These are phyloP conservation scores for Triplophysa tibetana DNA, from an alignment of 2,113 vertebrate species.

Conservation along the genomic window DNA sequence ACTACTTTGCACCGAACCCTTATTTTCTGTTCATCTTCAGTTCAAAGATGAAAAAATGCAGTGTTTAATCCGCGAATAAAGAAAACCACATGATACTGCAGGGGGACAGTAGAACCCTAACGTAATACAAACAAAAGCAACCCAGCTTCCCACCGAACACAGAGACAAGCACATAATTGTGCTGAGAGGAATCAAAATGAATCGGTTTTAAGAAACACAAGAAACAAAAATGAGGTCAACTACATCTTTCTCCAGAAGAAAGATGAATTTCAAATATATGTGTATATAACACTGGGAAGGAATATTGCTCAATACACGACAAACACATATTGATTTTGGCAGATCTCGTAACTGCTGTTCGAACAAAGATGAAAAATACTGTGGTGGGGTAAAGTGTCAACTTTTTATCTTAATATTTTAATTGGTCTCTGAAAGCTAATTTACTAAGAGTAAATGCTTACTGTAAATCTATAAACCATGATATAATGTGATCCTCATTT, in stretches of 20 bases:
- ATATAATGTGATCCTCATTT: not conserved
- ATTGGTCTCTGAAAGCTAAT: not conserved
- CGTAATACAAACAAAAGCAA: constrained; percentile 5
- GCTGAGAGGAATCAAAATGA: not conserved
- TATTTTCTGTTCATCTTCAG: not conserved
- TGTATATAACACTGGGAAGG: not conserved
- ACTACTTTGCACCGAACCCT: not conserved
- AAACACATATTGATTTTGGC: not conserved
- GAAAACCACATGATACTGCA: not conserved
- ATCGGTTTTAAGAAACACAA: not conserved
- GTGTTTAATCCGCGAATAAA: not conserved
- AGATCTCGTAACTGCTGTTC: not conserved
- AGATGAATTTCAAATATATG: constrained; percentile 13
- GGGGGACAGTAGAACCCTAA: no score
- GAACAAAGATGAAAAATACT: not conserved
- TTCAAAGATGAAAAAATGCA: not conserved
- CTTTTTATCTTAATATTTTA: not conserved
- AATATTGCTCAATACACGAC: not conserved
- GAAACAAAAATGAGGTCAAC: constrained; percentile 9
- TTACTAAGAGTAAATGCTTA: not conserved
- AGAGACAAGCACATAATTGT: not conserved
- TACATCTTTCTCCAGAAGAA: not conserved
- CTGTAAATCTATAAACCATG: not conserved
- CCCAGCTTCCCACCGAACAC: not conserved
- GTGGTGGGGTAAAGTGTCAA: not conserved